Evolutionary conservation across 2,888 invertebrate genomes (phyloP).

Genomic region (Drosophila koepferae): DNA sequence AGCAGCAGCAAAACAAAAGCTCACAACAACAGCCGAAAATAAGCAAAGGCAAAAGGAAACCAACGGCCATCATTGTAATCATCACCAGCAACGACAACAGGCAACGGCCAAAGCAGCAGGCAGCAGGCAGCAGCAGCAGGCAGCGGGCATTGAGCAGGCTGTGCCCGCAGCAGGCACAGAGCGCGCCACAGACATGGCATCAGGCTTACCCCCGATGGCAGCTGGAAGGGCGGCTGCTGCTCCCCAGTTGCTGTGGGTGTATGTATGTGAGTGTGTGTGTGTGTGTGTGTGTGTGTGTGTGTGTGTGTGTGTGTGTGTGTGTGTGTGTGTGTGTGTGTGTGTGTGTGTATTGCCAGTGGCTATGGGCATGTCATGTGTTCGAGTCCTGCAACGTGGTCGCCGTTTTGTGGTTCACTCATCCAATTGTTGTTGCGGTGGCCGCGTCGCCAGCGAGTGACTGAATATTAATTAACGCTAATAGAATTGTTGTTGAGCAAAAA

Average conservation of each 20-base stretch:
- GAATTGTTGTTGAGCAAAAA: constrained; percentile 65
- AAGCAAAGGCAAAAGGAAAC: constrained; percentile 63
- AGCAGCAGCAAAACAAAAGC: constrained; percentile 67
- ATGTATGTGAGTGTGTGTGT: not conserved
- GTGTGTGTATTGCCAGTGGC: constrained; percentile 19
- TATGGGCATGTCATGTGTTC: constrained; percentile 43
- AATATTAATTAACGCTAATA: constrained; percentile 78
- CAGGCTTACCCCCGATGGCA: constrained; percentile 44
- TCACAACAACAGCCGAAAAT: constrained; percentile 54
- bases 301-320: not conserved
- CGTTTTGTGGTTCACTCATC: constrained; percentile 45
- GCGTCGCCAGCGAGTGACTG: constrained; percentile 52
- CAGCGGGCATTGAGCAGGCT: constrained; percentile 31
- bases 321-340: constrained; percentile 15
- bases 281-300: constrained; percentile 18
- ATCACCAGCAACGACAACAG: constrained; percentile 68
- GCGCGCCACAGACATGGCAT: constrained; percentile 38
- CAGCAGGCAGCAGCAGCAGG: constrained; percentile 26
- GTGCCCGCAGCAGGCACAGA: constrained; percentile 43
- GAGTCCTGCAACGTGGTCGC: constrained; percentile 54
- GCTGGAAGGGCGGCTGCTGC: constrained; percentile 5
- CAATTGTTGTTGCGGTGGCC: constrained; percentile 51
- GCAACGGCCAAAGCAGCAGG: constrained; percentile 28
- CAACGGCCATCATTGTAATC: constrained; percentile 78
- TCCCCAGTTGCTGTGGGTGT: constrained; percentile 11